Conservation (phyloP, 2,888 invertebrate species). For the Marronus borbonicus region DNA sequence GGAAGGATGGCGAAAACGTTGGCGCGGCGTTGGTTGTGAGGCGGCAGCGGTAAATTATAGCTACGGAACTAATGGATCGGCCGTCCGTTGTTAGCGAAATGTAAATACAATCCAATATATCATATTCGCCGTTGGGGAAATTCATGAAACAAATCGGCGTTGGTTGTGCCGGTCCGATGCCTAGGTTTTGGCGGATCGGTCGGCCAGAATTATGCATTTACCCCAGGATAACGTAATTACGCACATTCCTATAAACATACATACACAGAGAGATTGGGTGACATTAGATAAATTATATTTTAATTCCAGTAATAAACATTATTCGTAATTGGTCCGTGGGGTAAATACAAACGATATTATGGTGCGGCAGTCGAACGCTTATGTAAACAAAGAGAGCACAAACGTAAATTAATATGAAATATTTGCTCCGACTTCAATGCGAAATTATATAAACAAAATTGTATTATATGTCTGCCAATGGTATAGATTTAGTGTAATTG, state of each 20-base stretch:
- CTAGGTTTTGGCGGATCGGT: slow-evolving; percentile 31
- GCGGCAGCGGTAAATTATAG: slow-evolving; percentile 37
- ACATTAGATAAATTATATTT: slow-evolving; percentile 50
- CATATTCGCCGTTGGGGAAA: slow-evolving; percentile 42
- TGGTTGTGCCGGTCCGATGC: slow-evolving; percentile 19
- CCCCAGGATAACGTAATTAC: slow-evolving; percentile 43
- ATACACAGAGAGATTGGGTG: slow-evolving; percentile 24
- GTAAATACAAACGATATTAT: slow-evolving; percentile 48
- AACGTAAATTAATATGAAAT: slow-evolving; percentile 39
- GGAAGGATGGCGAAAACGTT: background rate
- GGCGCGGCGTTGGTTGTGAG: background rate
- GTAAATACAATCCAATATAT: slow-evolving; percentile 46
- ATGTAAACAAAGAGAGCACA: slow-evolving; percentile 26
- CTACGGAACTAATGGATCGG: slow-evolving; percentile 40
- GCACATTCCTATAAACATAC: slow-evolving; percentile 23
- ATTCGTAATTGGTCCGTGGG: slow-evolving; percentile 46
- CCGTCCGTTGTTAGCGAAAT: slow-evolving; percentile 43
- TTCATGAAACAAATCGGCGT: slow-evolving; percentile 40
- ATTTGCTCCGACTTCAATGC: slow-evolving; percentile 32
- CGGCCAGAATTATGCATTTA: slow-evolving; percentile 41
- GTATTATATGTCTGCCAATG: slow-evolving; percentile 25
- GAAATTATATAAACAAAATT: slow-evolving; percentile 42
- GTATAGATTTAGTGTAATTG: slow-evolving; percentile 34
- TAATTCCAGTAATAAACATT: slow-evolving; percentile 50
- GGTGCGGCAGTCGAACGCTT: slow-evolving; percentile 33